Base-by-base conservation (phyloP, 2,113 vertebrate genomes). In the Enhydra lutris region DNA sequence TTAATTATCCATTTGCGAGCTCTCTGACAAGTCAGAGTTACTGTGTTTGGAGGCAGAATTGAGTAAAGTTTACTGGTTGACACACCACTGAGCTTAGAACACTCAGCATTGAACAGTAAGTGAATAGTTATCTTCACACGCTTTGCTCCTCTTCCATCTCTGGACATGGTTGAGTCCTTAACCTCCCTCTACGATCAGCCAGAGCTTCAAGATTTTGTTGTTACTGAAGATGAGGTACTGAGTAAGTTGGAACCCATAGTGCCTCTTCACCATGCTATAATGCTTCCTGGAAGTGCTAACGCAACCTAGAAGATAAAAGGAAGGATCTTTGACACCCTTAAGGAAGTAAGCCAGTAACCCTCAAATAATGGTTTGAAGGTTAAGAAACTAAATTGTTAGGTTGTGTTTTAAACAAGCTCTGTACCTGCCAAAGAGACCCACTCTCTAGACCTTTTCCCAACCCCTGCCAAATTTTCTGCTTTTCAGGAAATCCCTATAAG, bases 401-500 rank as follows among this genome's bases (percentile, higher is more conserved):
- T 52, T 76, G 71, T 34, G 39, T 91, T 94, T 95, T 96, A 42
- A 76, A 94, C 61, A 81, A 42, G 34, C 42, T 74, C 50, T 52
- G 6, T 63, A 57, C 11, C 80, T 97, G 5, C 74, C 42, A 87
- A 31, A 7, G 59, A 95, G 15, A 67, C 71, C 39, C 20, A 52
- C 18, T 88, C 57, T 92, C 17, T 65, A 73, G 39, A 50, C 65
- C 18, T 47, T 69, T 50, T 80, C 36, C 24, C 34, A 71, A 88
- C n/a, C 63, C 26, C 91, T 78, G 26, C 65, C 76, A 95, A 24
- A 78, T 91, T 59, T 97, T 97, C 85, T 97, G 82, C 81, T 97
- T 97, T 97, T 79, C 65, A 91, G 24, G 92, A 95, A 96, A 93
- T 95, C 86, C 79, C 83, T 87, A 23, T 42, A 92, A 83, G 67